Conservation (phyloP, 2,888 invertebrate species). For the Mimachlamys varia region DNA sequence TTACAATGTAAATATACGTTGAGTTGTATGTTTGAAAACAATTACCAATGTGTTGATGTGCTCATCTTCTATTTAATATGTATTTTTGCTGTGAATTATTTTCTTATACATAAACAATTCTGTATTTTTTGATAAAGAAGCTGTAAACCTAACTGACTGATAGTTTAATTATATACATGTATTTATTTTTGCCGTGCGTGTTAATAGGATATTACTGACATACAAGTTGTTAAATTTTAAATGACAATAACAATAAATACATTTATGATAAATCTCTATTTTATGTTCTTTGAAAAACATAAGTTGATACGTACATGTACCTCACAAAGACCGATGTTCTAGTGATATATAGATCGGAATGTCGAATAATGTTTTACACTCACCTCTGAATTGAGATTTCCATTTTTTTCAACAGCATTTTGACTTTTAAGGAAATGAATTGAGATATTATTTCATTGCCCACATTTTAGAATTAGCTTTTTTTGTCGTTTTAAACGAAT, state of each 20-base stretch:
- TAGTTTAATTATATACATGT: background rate
- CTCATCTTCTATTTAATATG: background rate
- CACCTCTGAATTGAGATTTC: too few species aligned
- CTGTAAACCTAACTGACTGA: background rate
- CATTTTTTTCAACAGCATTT: too few species aligned
- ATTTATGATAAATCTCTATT: background rate
- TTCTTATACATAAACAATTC: background rate
- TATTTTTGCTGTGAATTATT: background rate
- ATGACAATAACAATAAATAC: background rate
- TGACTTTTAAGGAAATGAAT: too few species aligned
- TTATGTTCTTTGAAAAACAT: background rate
- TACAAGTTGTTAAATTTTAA: background rate
- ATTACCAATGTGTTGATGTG: background rate
- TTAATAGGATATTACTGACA: background rate
- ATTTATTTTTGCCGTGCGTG: conserved; percentile 13
- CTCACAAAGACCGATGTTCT: too few species aligned
- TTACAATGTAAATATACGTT: too few species aligned
- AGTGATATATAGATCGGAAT: too few species aligned
- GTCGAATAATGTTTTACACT: too few species aligned
- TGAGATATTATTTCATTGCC: too few species aligned
- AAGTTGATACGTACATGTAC: too few species aligned
- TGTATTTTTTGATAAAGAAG: background rate
- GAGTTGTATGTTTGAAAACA: background rate
- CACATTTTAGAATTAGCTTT: too few species aligned
- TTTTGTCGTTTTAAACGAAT: too few species aligned